These are phyloP conservation scores for Amyelois transitella DNA, from an alignment of 1,140 invertebrate genomes.

Conservation along the genomic window DNA sequence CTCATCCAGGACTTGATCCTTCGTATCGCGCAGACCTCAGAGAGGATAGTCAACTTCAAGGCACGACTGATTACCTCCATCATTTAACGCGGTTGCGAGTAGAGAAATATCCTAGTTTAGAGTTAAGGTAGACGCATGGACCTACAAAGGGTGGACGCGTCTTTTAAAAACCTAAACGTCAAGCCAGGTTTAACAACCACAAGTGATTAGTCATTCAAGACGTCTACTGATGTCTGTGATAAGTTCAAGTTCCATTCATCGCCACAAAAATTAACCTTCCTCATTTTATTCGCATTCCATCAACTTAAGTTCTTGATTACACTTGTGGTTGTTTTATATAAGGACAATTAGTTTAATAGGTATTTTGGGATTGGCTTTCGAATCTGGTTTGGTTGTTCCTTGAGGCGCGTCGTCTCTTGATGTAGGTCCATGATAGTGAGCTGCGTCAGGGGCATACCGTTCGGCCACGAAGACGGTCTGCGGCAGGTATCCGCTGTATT, in stretches of 20 bases:
- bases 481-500: no score
- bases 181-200: not conserved
- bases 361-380: not conserved
- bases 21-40: slow-evolving; percentile 89
- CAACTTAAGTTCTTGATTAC: not conserved
- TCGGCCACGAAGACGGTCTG: not conserved
- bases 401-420: not conserved
- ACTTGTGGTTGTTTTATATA: not conserved
- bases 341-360: not conserved
- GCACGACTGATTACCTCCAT: slow-evolving; percentile 90
- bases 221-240: not conserved
- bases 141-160: slow-evolving; percentile 6
- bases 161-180: not conserved
- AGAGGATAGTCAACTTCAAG: slow-evolving; percentile 93
- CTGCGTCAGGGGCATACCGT: not conserved
- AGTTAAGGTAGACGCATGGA: slow-evolving; percentile 5
- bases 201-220: not conserved
- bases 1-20: slow-evolving; percentile 89
- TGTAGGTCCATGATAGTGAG: not conserved
- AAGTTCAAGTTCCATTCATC: not conserved
- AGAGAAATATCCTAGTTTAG: slow-evolving; percentile 35
- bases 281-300: not conserved
- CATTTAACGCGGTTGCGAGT: slow-evolving; percentile 77
- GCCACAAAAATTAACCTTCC: not conserved
- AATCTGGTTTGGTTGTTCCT: not conserved